phyloP scores from a whole-genome alignment of 2,797 vertebrate species.

The Sebastes diaconus region DNA sequence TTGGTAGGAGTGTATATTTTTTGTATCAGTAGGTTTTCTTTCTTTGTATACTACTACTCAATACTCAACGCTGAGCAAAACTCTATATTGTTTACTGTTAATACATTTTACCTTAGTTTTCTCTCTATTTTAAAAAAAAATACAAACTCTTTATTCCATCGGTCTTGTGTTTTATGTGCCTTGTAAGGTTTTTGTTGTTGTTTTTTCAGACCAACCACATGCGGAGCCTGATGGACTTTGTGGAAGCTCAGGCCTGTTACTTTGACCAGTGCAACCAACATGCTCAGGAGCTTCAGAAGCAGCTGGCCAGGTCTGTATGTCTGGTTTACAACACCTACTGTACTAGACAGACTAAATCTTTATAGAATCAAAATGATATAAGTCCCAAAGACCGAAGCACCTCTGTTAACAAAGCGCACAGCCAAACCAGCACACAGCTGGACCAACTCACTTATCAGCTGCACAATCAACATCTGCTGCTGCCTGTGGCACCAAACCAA shows the following conservation, averaged over 20 bases:
- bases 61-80: neutral
- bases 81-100: neutral
- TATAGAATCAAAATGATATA: neutral
- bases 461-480: neutral
- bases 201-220: slow-evolving; percentile 89
- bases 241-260: slow-evolving; percentile 93
- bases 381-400: neutral
- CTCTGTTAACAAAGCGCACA: neutral
- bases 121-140: neutral
- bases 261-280: slow-evolving; percentile 94
- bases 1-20: neutral
- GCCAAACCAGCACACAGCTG: neutral
- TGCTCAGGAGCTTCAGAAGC: slow-evolving; percentile 92
- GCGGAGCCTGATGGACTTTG: slow-evolving; percentile 92
- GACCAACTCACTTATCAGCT: neutral
- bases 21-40: neutral
- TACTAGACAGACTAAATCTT: too few relatives aligned
- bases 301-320: slow-evolving; percentile 89
- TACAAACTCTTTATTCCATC: neutral
- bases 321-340: neutral
- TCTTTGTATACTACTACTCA: neutral
- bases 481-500: neutral
- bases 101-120: neutral
- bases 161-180: neutral
- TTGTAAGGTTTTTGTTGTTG: neutral